Conservation (phyloP, 2,113 vertebrate species). For the Okapia johnstoni region DNA sequence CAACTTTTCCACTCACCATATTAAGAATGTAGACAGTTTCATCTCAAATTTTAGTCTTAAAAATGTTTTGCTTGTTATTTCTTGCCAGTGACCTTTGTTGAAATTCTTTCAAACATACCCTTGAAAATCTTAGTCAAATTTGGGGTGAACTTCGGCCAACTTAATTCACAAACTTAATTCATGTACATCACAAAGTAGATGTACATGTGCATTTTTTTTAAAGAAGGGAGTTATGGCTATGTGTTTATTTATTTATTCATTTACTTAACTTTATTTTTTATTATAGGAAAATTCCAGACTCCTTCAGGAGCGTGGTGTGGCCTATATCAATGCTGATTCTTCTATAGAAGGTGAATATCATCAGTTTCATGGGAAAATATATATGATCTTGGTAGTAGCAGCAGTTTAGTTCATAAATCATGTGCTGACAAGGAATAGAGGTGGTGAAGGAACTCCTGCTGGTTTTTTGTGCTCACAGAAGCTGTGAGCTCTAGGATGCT, state of each 20-base stretch:
- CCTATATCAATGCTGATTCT: constrained; percentile 97
- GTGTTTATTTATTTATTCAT: not conserved
- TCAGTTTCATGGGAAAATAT: not conserved
- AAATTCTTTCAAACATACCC: not conserved
- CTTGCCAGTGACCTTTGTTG: not conserved
- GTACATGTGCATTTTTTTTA: not conserved
- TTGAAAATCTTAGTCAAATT: not conserved
- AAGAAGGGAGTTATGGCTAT: not conserved
- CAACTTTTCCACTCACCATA: not conserved
- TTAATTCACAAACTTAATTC: not conserved
- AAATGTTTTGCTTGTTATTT: not conserved
- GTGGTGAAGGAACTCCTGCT: not conserved
- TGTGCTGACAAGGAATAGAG: not conserved
- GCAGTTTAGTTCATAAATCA: not conserved
- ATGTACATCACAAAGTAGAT: not conserved
- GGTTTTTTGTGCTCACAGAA: fast-evolving
- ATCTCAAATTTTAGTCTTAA: not conserved
- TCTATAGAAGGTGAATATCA: constrained; percentile 88
- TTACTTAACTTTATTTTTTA: not conserved
- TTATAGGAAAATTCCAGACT: constrained; percentile 92
- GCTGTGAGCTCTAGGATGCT: not conserved
- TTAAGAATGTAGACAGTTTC: not conserved
- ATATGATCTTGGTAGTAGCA: not conserved
- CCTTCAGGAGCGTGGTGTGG: constrained; percentile 91
- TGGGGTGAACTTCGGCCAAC: not conserved